These are phyloP conservation scores for Enteromius trimaculatus DNA, from an alignment of 2,797 vertebrate genomes.

Conservation along the genomic window DNA sequence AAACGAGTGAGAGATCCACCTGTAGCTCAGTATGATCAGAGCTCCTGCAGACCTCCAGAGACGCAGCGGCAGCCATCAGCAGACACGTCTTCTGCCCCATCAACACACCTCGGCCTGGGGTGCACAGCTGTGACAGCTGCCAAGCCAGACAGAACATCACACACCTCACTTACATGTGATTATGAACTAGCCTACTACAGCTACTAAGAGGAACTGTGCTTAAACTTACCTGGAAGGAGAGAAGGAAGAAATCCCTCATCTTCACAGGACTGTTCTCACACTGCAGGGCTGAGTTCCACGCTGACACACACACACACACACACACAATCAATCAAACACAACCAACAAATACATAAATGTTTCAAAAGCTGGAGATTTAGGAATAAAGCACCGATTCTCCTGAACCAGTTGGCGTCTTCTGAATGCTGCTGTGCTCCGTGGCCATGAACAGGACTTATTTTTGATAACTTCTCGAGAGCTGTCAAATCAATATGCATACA, in stretches of 20 bases:
- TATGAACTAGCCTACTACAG: neutral
- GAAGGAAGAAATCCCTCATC: constrained; percentile 90
- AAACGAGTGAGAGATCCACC: constrained; percentile 73
- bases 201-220: constrained; percentile 31
- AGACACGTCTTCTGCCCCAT: constrained; percentile 90
- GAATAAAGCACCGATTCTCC: constrained; percentile 84
- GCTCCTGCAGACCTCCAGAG: constrained; percentile 84
- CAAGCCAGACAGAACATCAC: constrained; percentile 15
- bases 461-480: constrained; percentile 82
- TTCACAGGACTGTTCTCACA: constrained; percentile 76
- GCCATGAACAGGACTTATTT: constrained; percentile 59
- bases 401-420: constrained; percentile 89
- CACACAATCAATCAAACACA: constrained; percentile 4
- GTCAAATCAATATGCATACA: constrained; percentile 44
- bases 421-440: constrained; percentile 67
- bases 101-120: constrained; percentile 81
- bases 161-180: neutral
- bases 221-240: constrained; percentile 87
- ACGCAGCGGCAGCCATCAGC: constrained; percentile 86
- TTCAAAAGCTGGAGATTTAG: neutral
- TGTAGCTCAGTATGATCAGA: constrained; percentile 72
- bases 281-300: constrained; percentile 91
- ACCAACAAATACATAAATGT: constrained; percentile 3
- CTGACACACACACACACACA: constrained; percentile 69
- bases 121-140: constrained; percentile 89